These are phyloP conservation scores for Cavia aperea DNA, from an alignment of 2,113 vertebrate genomes.

Conservation along the genomic window DNA sequence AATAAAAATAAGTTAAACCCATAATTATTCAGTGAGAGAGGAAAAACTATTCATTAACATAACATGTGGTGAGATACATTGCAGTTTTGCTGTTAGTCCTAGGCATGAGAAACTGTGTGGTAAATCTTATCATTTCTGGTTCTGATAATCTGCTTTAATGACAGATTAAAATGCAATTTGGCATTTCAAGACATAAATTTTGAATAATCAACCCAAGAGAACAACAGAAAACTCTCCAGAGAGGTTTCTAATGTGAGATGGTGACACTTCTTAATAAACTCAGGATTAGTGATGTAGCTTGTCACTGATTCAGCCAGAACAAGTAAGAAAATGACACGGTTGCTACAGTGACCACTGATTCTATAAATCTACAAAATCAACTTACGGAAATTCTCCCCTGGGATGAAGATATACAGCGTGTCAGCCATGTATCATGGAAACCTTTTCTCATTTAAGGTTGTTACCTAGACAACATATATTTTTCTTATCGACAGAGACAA, in stretches of 20 bases:
- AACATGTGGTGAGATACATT: neutral
- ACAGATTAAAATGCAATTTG: slow-evolving; percentile 57
- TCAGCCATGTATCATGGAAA: neutral
- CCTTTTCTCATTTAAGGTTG: neutral
- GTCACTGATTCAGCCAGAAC: slow-evolving; percentile 16
- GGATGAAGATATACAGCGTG: neutral
- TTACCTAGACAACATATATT: neutral
- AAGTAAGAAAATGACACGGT: neutral
- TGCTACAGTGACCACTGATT: slow-evolving; percentile 14
- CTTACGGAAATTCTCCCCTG: neutral
- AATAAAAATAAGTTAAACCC: slow-evolving; percentile 55
- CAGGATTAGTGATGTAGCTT: slow-evolving; percentile 24
- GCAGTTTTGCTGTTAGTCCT: slow-evolving; percentile 7
- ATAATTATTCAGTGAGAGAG: slow-evolving; percentile 50
- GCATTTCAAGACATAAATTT: slow-evolving; percentile 52
- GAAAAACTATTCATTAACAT: slow-evolving; percentile 37
- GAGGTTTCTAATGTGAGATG: neutral
- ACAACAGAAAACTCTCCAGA: neutral
- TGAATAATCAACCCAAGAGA: slow-evolving; percentile 34
- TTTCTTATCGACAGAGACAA: slow-evolving; percentile 28
- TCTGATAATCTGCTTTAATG: slow-evolving; percentile 56
- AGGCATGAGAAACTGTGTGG: neutral
- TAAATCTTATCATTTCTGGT: slow-evolving; percentile 54
- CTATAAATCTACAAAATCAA: slow-evolving; percentile 37
- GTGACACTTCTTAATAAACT: slow-evolving; percentile 42